Percentiles rank a stretch among this genome's conserved stretches.
These are phyloP conservation scores for Ischnus inquisitorius DNA, from an alignment of 2,888 invertebrate genomes.

Conservation along the genomic window DNA sequence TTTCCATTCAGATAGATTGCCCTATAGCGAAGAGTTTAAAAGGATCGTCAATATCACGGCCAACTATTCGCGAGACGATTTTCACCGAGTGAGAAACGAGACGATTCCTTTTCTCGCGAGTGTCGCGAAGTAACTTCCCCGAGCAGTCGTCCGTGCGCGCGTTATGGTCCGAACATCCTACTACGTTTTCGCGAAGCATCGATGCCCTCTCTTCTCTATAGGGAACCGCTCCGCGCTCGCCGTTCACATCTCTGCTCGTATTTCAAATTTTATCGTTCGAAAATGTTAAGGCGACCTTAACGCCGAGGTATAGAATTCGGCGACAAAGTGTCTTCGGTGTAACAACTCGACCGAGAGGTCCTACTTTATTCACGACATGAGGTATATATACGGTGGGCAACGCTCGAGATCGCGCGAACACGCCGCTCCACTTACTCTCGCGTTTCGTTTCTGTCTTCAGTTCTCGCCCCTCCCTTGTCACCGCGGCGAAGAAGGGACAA, in stretches of 20 bases:
- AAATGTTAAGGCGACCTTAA: slow-evolving; percentile 76
- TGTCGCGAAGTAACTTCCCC: slow-evolving; percentile 74
- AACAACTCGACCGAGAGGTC: slow-evolving; percentile 8
- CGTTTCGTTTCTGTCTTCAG: slow-evolving; percentile 1
- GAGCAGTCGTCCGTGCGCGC: slow-evolving; percentile 74
- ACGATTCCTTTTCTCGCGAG: slow-evolving; percentile 54
- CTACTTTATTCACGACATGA: slow-evolving; percentile 41
- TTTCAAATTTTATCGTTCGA: slow-evolving; percentile 84
- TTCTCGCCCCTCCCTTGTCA: neutral
- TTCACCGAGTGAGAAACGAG: slow-evolving; percentile 23
- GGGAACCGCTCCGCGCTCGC: slow-evolving; percentile 40
- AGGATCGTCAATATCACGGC: slow-evolving; percentile 13
- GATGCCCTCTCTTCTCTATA: slow-evolving; percentile 38
- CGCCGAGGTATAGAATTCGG: slow-evolving; percentile 65
- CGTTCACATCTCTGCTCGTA: slow-evolving; percentile 77
- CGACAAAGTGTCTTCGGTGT: slow-evolving; percentile 67
- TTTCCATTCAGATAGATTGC: neutral
- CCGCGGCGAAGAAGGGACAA: neutral
- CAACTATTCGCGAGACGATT: slow-evolving; percentile 6
- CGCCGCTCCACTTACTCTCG: slow-evolving; percentile 11
- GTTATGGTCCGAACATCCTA: slow-evolving; percentile 84
- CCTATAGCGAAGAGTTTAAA: neutral
- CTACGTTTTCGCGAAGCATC: slow-evolving; percentile 65
- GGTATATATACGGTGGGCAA: slow-evolving; percentile 1
- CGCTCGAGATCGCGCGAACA: slow-evolving; percentile 2